A percentile compares a stretch with the other conserved stretches of the same genome.
phyloP scores from a whole-genome alignment of 2,113 vertebrate genomes.

The Cardinalis cardinalis region DNA sequence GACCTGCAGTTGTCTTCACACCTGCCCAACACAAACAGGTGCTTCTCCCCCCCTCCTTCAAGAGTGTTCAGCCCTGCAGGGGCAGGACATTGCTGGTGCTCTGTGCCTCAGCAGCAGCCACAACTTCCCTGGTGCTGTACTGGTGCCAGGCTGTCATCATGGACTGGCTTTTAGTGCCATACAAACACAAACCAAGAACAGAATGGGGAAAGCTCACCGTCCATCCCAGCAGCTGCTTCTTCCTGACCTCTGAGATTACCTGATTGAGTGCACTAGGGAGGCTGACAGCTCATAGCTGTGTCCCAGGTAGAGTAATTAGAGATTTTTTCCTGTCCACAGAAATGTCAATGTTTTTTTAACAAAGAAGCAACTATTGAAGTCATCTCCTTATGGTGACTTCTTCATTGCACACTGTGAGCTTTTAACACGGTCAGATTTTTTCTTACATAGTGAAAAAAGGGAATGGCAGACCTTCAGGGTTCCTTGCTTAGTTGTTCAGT shows the following conservation, averaged over 20 bases:
- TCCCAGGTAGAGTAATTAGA: not conserved
- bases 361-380: not conserved
- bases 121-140: not conserved
- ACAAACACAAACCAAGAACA: not conserved
- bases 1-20: not conserved
- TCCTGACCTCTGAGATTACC: not conserved
- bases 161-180: not conserved
- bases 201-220: accelerated
- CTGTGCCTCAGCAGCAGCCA: accelerated
- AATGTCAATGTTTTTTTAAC: not conserved
- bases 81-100: not conserved
- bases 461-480: not conserved
- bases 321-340: not conserved
- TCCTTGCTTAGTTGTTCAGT: not conserved
- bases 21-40: not conserved
- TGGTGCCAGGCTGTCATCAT: accelerated
- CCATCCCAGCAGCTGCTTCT: not conserved
- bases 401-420: not conserved
- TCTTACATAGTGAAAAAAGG: not conserved
- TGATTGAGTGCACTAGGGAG: not conserved
- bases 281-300: not conserved
- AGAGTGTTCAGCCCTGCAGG: not conserved
- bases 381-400: not conserved
- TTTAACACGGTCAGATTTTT: not conserved
- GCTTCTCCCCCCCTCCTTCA: not conserved